Percentiles rank a stretch among this genome's conserved stretches.
Evolutionary conservation across 2,888 invertebrate species (phyloP).

Genomic region (Boloria euphrosyne): DNA sequence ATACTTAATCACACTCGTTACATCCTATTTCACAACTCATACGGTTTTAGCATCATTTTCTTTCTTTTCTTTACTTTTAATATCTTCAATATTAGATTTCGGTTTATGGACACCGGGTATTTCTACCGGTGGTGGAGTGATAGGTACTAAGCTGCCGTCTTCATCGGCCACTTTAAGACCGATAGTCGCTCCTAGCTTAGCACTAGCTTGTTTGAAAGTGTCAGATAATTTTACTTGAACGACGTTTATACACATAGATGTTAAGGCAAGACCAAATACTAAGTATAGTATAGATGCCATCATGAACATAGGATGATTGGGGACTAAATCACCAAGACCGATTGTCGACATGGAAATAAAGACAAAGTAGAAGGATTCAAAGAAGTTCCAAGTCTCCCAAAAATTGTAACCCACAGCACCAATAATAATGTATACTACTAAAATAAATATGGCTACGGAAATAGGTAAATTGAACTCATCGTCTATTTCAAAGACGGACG

Average conservation of each 20-base stretch:
- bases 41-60: slow-evolving; percentile 61
- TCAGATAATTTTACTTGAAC: slow-evolving; percentile 92
- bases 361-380: slow-evolving; percentile 97
- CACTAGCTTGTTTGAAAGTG: slow-evolving; percentile 92
- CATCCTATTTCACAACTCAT: slow-evolving; percentile 45
- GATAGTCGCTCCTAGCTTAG: slow-evolving; percentile 92
- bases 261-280: slow-evolving; percentile 96
- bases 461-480: slow-evolving; percentile 98
- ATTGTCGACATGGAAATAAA: slow-evolving; percentile 98
- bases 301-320: slow-evolving; percentile 93
- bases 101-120: slow-evolving; percentile 70
- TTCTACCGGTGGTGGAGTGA: slow-evolving; percentile 70
- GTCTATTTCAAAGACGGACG: slow-evolving; percentile 90
- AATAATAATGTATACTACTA: slow-evolving; percentile 92
- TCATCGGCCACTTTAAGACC: slow-evolving; percentile 88
- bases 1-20: slow-evolving; percentile 30
- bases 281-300: slow-evolving; percentile 96
- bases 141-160: slow-evolving; percentile 80
- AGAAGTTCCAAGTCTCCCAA: slow-evolving; percentile 94
- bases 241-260: slow-evolving; percentile 98
- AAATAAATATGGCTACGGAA: slow-evolving; percentile 91
- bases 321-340: slow-evolving; percentile 96
- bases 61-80: slow-evolving; percentile 54
- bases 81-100: slow-evolving; percentile 49
- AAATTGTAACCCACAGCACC: slow-evolving; percentile 91